Evolutionary conservation across 1,140 invertebrate genomes (phyloP).

Genomic region (Octopus bimaculoides): DNA sequence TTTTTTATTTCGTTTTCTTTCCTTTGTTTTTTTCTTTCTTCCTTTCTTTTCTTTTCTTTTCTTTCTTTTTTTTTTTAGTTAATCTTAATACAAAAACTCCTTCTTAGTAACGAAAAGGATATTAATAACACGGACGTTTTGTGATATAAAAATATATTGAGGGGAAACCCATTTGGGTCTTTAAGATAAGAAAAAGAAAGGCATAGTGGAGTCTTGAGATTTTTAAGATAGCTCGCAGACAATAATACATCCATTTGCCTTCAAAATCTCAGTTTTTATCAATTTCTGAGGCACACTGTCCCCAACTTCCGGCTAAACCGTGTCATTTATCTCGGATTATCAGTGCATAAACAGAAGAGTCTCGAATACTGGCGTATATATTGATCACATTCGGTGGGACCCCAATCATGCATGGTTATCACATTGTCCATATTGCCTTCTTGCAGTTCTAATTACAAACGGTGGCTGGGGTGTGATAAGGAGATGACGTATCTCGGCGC

Average conservation of each 20-base stretch:
- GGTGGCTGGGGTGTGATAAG: slow-evolving; percentile 16
- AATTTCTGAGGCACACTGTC: slow-evolving; percentile 6
- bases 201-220: background rate
- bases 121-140: background rate
- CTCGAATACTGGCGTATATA: slow-evolving; percentile 11
- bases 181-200: slow-evolving; percentile 5
- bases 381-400: slow-evolving; percentile 14
- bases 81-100: slow-evolving; percentile 1
- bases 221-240: background rate
- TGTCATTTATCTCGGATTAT: slow-evolving; percentile 7
- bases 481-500: slow-evolving; percentile 6
- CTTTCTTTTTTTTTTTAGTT: background rate
- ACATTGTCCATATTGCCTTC: slow-evolving; percentile 10
- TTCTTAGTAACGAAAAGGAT: background rate
- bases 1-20: too few species aligned
- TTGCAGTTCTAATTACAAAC: slow-evolving; percentile 18
- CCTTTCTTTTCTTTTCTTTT: too few species aligned
- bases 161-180: background rate
- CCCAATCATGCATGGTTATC: slow-evolving; percentile 18
- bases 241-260: slow-evolving; percentile 5
- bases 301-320: background rate
- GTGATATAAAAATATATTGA: slow-evolving; percentile 5
- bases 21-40: too few species aligned
- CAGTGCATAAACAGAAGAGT: slow-evolving; percentile 15
- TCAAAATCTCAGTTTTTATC: background rate